Evolutionary conservation across 2,797 vertebrate genomes (phyloP).

Genomic region (Brachymystax lenok): DNA sequence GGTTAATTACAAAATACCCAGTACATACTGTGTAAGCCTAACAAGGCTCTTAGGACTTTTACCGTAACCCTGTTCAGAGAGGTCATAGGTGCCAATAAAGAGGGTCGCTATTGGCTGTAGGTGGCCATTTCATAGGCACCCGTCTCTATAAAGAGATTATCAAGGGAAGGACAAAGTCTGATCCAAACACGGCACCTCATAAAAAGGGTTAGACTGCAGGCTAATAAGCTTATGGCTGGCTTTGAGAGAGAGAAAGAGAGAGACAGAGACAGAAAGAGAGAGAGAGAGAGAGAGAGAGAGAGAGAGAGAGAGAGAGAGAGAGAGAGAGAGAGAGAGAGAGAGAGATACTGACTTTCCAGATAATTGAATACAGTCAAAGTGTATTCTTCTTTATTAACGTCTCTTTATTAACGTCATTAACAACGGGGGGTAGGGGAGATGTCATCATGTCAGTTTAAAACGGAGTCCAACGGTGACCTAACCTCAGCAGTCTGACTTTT

Average conservation of each 20-base stretch:
- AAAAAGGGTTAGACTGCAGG: neutral
- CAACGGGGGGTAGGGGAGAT: neutral
- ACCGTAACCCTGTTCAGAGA: neutral
- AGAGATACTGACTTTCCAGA: neutral
- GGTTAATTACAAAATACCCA: too few species aligned
- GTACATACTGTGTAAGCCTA: neutral
- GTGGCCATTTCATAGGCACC: neutral
- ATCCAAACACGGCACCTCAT: constrained; percentile 1
- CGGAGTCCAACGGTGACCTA: neutral
- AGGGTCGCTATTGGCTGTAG: neutral
- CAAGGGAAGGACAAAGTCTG: constrained; percentile 4
- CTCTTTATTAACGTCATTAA: neutral
- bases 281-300: neutral
- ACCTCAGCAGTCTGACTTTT: neutral
- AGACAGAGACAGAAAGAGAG: neutral
- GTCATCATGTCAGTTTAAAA: neutral
- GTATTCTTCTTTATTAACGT: too few species aligned
- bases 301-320: neutral
- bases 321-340: neutral
- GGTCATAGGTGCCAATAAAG: neutral
- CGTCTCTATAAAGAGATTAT: constrained; percentile 9
- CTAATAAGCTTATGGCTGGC: neutral
- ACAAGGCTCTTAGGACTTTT: neutral
- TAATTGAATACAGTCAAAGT: neutral
- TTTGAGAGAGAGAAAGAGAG: neutral